Conservation (phyloP, 2,113 vertebrate species). For the Trichechus manatus region DNA sequence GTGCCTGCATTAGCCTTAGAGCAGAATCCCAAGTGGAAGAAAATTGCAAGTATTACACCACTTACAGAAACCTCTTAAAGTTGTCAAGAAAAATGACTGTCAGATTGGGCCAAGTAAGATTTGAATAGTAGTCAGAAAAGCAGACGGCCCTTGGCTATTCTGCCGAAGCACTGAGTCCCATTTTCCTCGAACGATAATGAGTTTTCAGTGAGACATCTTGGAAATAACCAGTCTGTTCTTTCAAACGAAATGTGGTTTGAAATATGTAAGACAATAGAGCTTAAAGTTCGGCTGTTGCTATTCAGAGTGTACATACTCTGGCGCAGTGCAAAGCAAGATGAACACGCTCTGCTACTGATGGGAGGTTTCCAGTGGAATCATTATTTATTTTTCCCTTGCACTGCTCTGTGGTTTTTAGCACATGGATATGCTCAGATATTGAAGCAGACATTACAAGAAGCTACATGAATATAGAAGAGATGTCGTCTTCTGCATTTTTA, state of each 20-base stretch:
- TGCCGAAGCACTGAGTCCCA: conserved; percentile 34
- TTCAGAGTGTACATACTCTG: conserved; percentile 22
- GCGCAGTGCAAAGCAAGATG: background rate
- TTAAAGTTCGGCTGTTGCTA: background rate
- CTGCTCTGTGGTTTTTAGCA: background rate
- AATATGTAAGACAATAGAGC: conserved; percentile 45
- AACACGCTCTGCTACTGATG: background rate
- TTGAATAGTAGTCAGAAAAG: conserved; percentile 56
- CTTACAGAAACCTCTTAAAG: conserved; percentile 26
- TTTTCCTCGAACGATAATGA: conserved; percentile 61
- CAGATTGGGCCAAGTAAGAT: background rate
- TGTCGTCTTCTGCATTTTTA: background rate
- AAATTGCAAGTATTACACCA: conserved; percentile 24
- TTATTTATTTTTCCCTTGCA: background rate
- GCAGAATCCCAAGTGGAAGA: conserved; percentile 45
- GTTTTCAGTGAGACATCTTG: conserved; percentile 50
- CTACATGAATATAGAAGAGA: background rate
- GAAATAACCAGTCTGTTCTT: conserved; percentile 66
- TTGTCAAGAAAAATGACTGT: conserved; percentile 55
- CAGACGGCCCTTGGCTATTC: conserved; percentile 55
- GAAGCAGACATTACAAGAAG: background rate
- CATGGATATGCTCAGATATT: background rate
- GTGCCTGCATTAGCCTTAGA: conserved; percentile 24
- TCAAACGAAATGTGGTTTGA: conserved; percentile 41
- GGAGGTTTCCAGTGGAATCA: background rate